phyloP scores from a whole-genome alignment of 2,797 vertebrate species.

The Sebastes itinus region DNA sequence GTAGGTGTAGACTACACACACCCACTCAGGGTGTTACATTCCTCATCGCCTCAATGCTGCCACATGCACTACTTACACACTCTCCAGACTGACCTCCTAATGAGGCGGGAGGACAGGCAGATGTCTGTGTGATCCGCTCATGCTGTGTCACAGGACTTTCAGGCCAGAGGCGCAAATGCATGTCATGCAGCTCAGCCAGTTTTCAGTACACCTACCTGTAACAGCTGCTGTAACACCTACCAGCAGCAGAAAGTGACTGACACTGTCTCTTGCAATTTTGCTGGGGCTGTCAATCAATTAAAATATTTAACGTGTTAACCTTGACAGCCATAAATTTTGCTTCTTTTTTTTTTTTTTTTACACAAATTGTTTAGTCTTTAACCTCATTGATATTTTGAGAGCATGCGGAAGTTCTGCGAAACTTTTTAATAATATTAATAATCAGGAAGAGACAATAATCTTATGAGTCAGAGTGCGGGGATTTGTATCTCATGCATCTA shows the following conservation, averaged over 20 bases:
- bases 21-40: constrained; percentile 46
- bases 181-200: not conserved
- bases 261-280: not conserved
- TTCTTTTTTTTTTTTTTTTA: not conserved
- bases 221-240: not conserved
- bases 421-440: not conserved
- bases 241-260: not conserved
- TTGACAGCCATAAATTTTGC: too few species aligned
- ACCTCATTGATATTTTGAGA: not conserved
- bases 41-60: constrained; percentile 21
- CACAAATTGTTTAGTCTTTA: not conserved
- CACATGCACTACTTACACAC: constrained; percentile 34
- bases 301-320: too few species aligned
- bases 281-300: too few species aligned
- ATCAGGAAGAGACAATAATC: not conserved
- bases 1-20: constrained; percentile 47
- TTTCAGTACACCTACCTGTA: not conserved
- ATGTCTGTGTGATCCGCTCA: constrained; percentile 32
- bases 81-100: constrained; percentile 50
- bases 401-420: not conserved
- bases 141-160: constrained; percentile 23
- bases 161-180: constrained; percentile 3
- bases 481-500: not conserved
- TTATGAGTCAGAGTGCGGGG: not conserved
- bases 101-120: constrained; percentile 38